phyloP scores from a whole-genome alignment of 2,113 vertebrate genomes.

The Notechis scutatus region DNA sequence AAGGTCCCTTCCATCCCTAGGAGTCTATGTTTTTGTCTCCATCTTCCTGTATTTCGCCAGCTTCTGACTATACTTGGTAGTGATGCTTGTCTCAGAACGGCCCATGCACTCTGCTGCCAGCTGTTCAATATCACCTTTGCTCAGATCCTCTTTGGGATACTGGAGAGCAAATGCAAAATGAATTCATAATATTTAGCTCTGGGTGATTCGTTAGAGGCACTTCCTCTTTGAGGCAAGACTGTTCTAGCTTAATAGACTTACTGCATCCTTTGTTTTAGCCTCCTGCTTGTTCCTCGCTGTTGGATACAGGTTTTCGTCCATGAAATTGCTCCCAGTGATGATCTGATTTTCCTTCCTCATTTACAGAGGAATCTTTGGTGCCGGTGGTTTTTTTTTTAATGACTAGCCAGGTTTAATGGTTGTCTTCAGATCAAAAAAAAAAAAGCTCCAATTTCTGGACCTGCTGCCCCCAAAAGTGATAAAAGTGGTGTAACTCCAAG shows the following conservation, averaged over 20 bases:
- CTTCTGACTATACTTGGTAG: too few species aligned
- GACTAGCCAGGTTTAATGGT: not conserved
- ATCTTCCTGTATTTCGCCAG: not conserved
- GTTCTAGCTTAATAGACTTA: not conserved
- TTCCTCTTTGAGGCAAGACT: not conserved
- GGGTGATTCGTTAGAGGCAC: not conserved
- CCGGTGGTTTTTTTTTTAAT: not conserved
- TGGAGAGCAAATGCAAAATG: not conserved
- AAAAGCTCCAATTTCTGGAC: not conserved
- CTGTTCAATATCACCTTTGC: not conserved
- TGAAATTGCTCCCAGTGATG: not conserved
- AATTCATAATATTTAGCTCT: not conserved
- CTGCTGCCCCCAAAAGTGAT: not conserved
- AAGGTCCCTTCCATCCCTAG: not conserved
- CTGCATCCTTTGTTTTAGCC: not conserved
- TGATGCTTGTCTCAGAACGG: not conserved
- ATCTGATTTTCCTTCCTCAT: not conserved
- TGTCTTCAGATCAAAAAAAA: not conserved
- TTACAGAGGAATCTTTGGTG: not conserved
- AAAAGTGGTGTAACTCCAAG: not conserved
- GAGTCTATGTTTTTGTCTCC: not conserved
- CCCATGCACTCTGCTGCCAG: not conserved
- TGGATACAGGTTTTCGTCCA: not conserved
- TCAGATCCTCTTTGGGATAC: not conserved
- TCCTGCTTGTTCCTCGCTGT: not conserved